Conservation (phyloP, 2,113 vertebrate species). For the Neolamprologus devosi region DNA sequence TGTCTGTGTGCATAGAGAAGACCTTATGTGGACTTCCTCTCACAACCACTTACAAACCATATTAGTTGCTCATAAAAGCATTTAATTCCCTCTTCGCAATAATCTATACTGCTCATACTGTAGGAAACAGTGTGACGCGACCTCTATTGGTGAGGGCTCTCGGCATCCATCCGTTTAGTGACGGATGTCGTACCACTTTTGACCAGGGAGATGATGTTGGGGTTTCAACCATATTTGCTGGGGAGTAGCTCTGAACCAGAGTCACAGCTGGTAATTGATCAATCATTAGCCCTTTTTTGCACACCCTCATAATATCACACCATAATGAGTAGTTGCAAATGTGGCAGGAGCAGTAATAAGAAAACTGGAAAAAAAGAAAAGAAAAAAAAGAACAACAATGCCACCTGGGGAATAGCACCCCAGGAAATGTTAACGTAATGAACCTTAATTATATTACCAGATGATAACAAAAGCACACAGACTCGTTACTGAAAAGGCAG, state of each 20-base stretch:
- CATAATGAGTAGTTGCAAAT: background rate
- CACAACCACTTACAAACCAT: background rate
- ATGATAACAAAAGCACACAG: background rate
- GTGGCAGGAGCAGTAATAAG: background rate
- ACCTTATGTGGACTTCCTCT: background rate
- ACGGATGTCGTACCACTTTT: background rate
- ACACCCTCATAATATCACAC: background rate
- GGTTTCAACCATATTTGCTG: background rate
- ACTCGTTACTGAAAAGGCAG: background rate
- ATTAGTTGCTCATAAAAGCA: background rate
- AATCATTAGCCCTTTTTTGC: background rate
- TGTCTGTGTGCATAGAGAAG: background rate
- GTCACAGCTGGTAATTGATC: background rate
- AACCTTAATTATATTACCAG: background rate
- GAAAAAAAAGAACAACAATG: background rate
- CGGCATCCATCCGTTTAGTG: background rate
- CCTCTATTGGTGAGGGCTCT: background rate
- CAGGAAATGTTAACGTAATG: background rate
- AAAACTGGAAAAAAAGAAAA: background rate
- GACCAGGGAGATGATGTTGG: background rate
- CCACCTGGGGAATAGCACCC: background rate
- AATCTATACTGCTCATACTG: background rate
- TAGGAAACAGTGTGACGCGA: background rate
- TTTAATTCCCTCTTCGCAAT: background rate
- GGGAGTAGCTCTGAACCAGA: background rate